Percentiles rank a stretch among this genome's conserved stretches.
Conservation (phyloP, 2,113 vertebrate genomes). For the Geococcyx californianus region DNA sequence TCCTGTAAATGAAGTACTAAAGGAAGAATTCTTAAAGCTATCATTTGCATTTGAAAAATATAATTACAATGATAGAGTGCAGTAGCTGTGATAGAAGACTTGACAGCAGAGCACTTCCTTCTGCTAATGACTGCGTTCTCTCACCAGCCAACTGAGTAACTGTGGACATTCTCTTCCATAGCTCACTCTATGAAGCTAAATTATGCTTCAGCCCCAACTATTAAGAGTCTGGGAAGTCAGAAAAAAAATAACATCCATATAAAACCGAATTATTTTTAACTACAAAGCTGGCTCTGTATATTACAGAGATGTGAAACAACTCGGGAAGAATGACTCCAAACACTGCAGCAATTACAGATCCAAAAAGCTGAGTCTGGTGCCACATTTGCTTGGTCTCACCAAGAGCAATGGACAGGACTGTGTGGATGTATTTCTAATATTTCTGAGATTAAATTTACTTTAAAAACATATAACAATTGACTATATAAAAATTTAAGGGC, state of each 20-base stretch:
- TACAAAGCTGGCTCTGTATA: background rate
- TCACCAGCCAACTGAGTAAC: conserved; percentile 3
- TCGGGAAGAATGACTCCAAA: background rate
- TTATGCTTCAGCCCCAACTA: background rate
- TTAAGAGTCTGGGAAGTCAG: background rate
- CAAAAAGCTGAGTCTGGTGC: background rate
- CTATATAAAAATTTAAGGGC: background rate
- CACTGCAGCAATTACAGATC: fast-evolving
- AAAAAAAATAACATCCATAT: background rate
- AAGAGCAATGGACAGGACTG: background rate
- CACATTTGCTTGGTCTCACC: background rate
- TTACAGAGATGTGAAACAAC: background rate
- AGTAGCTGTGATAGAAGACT: background rate
- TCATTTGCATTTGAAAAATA: conserved; percentile 47
- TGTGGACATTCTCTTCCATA: background rate
- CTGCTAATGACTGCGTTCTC: background rate
- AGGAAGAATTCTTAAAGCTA: conserved; percentile 19
- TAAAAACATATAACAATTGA: background rate
- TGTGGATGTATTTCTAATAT: background rate
- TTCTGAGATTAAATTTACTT: background rate
- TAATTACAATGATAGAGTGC: background rate
- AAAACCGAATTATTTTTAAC: background rate
- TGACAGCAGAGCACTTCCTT: conserved; percentile 22
- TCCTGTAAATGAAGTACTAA: background rate
- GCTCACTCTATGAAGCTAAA: background rate